Evolutionary conservation across 2,113 vertebrate genomes (phyloP), one percentile per base, ranked within the genome.

Genomic region (Phasianus colchicus): DNA sequence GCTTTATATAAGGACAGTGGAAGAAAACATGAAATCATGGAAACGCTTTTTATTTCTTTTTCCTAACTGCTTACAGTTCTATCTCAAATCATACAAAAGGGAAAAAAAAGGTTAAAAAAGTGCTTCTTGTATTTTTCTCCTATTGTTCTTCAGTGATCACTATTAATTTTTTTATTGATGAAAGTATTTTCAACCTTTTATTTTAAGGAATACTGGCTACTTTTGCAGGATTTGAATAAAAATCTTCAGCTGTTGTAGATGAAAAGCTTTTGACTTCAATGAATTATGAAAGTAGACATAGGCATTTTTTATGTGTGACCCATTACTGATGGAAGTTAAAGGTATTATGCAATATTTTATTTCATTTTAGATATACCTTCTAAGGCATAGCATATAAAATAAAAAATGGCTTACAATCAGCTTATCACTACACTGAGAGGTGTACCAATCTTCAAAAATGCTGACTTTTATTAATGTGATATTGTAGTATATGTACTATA

Each of bases 21-120:
- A 50, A 6, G 6, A 50, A 85, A 73, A 79, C 3, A 43, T 3
- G 5, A 76, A 67, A 61, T 13, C 0, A 18, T 20, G 3, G 2
- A 87, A 3, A 64, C 24, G 0, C 8, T 55, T 65, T 10, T 85
- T 85, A 11, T 67, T 55, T 71, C 50, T 25, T 27, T 40, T 29
- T 64, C 4, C 4, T 83, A 70, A 32, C 42, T 4, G 4, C 17
- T 69, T 83, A 6, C 7, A 79, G 11, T 6, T 83, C 67, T 64
- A 3, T 52, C 58, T 47, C 13, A 64, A 67, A 54, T 13, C 15
- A 67, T 25, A 34, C 1, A 40, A 66, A 57, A 66, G 13, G 43
- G 5, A 2, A 14, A 64, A 86, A 86, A 19, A 4, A 32, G 30
- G 4, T 9, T 55, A 21, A 8, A 63, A 63, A 78, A 55, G 32